Base-by-base conservation (phyloP, 2,888 invertebrate genomes). In the Tiliacea aurago region DNA sequence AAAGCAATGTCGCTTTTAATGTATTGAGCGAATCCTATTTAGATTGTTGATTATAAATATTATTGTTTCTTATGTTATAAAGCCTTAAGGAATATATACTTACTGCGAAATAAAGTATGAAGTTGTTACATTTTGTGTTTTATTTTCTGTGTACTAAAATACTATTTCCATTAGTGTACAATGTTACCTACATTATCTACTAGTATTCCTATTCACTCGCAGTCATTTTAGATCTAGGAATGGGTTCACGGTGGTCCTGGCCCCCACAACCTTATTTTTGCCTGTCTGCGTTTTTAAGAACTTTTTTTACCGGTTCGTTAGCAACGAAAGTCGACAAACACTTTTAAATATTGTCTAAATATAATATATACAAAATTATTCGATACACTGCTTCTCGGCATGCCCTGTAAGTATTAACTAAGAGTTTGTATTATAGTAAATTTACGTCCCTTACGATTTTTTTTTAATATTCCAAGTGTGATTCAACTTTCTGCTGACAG, bases 51-150 rank as follows among this genome's bases (percentile, higher is more conserved):
- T 63, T 83, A 82, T 84, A 83, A 80, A 84, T 86, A 84, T 82
- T 77, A 75, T 82, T 84, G 70, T 85, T 86, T 83, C 79, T 73
- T 83, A 69, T 86, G 83, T 86, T 87, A 82, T 82, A 84, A 84
- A 63, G 79, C 83, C 86, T 81, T 84, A 86, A 78, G 69, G 65
- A 83, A 83, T 83, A 86, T 83, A 81, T 61, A 76, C 70, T 70
- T 82, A 81, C 71, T 82, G 83, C 77, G 76, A 76, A 89, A 86
- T 89, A 87, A 88, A 89, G 64, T 82, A 85, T 84, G 76, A 83
- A 80, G 83, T 87, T 89, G 83, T 85, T 86, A 75, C 64, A 62
- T 64, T 47, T 53, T 53, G 73, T 33, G 51, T 78, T 77, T 73
- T 43, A 65, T 62, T 73, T 71, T 53, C 7, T 53, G 4, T 73